These are phyloP conservation scores for Bombyx mandarina DNA, from an alignment of 1,140 invertebrate species.

Conservation along the genomic window DNA sequence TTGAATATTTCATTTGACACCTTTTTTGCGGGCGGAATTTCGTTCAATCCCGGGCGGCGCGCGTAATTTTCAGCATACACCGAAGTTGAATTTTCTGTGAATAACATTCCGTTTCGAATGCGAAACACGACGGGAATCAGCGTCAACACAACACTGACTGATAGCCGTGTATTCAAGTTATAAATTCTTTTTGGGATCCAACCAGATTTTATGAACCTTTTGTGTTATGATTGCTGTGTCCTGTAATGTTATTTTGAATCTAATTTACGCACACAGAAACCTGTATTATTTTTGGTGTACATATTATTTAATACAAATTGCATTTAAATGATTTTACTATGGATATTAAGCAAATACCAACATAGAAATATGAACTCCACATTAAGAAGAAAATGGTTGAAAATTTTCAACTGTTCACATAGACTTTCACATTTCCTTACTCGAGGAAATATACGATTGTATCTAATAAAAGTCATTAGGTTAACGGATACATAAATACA, in stretches of 20 bases:
- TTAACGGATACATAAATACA: conserved; percentile 5
- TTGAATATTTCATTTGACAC: conserved; percentile 72
- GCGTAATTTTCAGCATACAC: conserved; percentile 66
- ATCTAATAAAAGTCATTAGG: conserved; percentile 16
- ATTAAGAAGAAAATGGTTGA: no score
- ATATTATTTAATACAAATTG: no score
- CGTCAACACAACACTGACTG: conserved; percentile 62
- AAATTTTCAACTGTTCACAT: no score
- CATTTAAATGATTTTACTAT: no score
- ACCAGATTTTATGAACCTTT: conserved; percentile 22
- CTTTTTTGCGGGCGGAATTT: conserved; percentile 65
- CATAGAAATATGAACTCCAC: no score
- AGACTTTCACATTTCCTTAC: no score
- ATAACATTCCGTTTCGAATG: conserved; percentile 69
- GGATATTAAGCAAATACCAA: no score
- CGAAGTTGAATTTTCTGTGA: conserved; percentile 59
- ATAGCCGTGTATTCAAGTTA: conserved; percentile 54
- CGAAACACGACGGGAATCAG: conserved; percentile 64
- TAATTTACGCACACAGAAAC: no score
- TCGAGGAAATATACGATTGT: no score
- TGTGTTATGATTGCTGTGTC: no score
- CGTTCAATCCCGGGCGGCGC: conserved; percentile 57
- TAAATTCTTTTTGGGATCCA: conserved; percentile 55
- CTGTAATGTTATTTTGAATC: no score
- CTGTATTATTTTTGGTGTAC: no score